phyloP scores from a whole-genome alignment of 2,113 vertebrate genomes.

The Nannobrachium achirus region DNA sequence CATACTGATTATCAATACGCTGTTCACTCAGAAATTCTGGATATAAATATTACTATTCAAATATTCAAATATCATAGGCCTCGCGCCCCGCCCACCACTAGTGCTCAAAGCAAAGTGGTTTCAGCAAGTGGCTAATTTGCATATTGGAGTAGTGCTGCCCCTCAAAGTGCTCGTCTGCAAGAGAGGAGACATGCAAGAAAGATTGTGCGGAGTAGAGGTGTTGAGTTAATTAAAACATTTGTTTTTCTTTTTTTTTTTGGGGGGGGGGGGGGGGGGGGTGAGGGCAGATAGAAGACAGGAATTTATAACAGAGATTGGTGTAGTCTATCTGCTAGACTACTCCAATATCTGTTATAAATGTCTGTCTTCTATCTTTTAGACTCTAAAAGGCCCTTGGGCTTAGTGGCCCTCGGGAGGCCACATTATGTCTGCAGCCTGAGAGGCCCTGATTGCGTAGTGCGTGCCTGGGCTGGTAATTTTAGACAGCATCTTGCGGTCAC shows the following conservation, averaged over 20 bases:
- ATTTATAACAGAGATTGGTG: slow-evolving; percentile 46
- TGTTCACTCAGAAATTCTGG: too few relatives aligned
- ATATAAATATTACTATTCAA: too few relatives aligned
- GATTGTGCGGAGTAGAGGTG: slow-evolving; percentile 19
- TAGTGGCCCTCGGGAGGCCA: slow-evolving; percentile 30
- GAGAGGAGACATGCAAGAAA: slow-evolving; percentile 8
- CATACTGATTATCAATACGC: too few relatives aligned
- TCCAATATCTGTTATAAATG: too few relatives aligned
- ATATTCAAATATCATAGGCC: too few relatives aligned
- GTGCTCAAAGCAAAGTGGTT: slow-evolving; percentile 28
- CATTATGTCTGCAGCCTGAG: slow-evolving; percentile 61
- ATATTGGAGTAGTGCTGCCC: neutral
- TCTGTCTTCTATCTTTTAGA: too few relatives aligned
- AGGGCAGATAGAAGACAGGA: slow-evolving; percentile 51
- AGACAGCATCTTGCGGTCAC: slow-evolving; percentile 9
- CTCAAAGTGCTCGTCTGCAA: slow-evolving; percentile 29
- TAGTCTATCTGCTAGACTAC: too few relatives aligned
- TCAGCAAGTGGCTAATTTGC: too few relatives aligned
- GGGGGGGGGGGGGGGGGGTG: slow-evolving; percentile 3
- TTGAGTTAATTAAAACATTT: slow-evolving; percentile 53
- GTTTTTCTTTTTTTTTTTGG: too few relatives aligned
- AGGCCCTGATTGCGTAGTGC: slow-evolving; percentile 61
- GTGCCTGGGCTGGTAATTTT: slow-evolving; percentile 60
- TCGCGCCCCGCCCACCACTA: neutral
- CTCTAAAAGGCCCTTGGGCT: slow-evolving; percentile 32